Evolutionary conservation across 64 coral and sea anemone genomes (phyloP), one percentile per base, ranked within the genome.

Genomic region (Stichodactyla mertensii): DNA sequence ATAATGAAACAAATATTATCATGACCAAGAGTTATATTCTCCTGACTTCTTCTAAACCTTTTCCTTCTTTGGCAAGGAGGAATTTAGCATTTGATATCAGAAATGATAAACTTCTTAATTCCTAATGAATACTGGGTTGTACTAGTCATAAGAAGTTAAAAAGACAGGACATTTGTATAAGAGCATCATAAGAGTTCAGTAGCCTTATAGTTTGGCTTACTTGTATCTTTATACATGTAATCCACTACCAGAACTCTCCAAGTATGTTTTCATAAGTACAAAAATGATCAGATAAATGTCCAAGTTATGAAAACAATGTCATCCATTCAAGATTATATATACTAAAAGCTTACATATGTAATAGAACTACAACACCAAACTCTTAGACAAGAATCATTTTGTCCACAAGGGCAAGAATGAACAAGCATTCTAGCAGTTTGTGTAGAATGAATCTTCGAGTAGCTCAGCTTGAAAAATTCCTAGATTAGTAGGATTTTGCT

Each of bases 301-400:
- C 22, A 74, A 74, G 69, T 74, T 74, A 74, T 74, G 69, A 74
- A 31, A 74, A 74, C 69, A 74, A 74, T 74, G 69, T 74, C 27
- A 10, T 31, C 36, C 69, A 74, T 74, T 19, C 69, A 74, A 74
- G 16, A 74, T 28, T 23, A 74, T 26, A 23, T 19, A 74, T 74
- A 74, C 69, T 74, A 74, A 27, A 74, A 74, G 1, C 10, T 74
- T 74, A 74, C 69, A 74, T 58, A 58, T 58, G 14, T 15, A 11
- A 58, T 58, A 58, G 23, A 66, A 66, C 22, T 66, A n/a, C 18
- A 66, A 66, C 19, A n/a, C 62, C 62, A 66, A 66, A 4, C 22
- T 66, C 7, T 31, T 11, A 74, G 24, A 74, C 8, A 58, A 58
- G 8, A 9, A 11, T 58, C 14, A 23, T 31, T 31, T 74, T n/a